Evolutionary conservation across 2,113 vertebrate genomes (phyloP).

Genomic region (Emberiza fucata): DNA sequence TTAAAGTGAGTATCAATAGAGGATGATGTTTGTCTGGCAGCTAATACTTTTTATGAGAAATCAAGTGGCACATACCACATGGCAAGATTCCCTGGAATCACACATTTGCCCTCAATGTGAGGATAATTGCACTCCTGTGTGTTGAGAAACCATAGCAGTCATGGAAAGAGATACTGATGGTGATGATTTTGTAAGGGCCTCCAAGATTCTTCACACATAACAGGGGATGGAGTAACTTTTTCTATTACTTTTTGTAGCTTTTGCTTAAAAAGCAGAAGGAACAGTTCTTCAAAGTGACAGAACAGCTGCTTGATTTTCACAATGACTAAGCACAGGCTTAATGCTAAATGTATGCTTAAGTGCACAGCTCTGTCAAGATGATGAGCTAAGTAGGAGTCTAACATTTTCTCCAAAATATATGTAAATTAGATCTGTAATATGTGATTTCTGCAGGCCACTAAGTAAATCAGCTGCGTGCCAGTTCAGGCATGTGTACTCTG

Average conservation of each 20-base stretch:
- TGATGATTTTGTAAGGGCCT: neutral
- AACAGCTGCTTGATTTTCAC: slow-evolving; percentile 45
- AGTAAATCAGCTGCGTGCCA: neutral
- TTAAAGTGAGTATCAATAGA: neutral
- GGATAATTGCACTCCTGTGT: neutral
- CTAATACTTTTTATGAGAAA: neutral
- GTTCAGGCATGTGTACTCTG: neutral
- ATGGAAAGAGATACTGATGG: neutral
- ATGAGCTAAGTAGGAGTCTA: neutral
- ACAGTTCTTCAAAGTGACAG: neutral
- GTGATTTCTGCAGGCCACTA: neutral
- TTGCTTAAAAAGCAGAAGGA: slow-evolving; percentile 11
- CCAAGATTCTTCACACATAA: neutral
- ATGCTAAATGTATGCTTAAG: neutral
- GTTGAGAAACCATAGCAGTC: neutral
- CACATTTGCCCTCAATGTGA: neutral
- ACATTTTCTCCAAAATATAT: neutral
- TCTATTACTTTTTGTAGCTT: neutral
- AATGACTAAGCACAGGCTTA: neutral
- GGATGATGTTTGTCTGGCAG: neutral
- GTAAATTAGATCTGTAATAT: neutral
- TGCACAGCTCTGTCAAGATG: neutral
- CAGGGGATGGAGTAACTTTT: neutral
- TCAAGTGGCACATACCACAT: neutral
- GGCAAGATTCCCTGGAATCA: neutral